These are phyloP conservation scores for Anas platyrhynchos DNA, from an alignment of 2,113 vertebrate genomes.

Conservation along the genomic window DNA sequence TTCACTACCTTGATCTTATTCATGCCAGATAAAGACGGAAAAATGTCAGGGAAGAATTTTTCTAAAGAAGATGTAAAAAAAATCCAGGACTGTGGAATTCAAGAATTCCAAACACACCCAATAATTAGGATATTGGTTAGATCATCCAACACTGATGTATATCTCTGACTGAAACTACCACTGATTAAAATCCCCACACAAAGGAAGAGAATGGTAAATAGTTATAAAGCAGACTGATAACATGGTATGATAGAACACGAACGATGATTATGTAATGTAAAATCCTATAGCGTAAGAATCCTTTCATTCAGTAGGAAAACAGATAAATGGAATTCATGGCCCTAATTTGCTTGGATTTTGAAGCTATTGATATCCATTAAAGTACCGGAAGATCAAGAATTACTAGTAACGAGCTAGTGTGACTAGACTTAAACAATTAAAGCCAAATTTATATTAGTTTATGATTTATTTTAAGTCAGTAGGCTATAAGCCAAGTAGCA, in stretches of 20 bases:
- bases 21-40: conserved; percentile 8
- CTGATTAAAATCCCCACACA: background rate
- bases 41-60: background rate
- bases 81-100: background rate
- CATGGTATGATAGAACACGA: background rate
- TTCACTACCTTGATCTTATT: background rate
- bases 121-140: background rate
- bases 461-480: background rate
- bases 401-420: background rate
- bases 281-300: background rate
- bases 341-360: background rate
- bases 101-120: background rate
- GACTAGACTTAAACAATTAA: background rate
- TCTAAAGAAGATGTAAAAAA: background rate
- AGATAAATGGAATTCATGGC: background rate
- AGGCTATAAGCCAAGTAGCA: background rate
- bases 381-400: background rate
- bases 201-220: background rate
- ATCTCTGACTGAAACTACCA: background rate
- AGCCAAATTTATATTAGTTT: background rate
- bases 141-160: background rate
- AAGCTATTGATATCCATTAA: background rate
- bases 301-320: background rate
- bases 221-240: background rate
- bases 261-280: background rate